Evolutionary conservation across 2,797 vertebrate species (phyloP), one percentile per base, ranked within the genome.

Genomic region (Glossophaga mutica): DNA sequence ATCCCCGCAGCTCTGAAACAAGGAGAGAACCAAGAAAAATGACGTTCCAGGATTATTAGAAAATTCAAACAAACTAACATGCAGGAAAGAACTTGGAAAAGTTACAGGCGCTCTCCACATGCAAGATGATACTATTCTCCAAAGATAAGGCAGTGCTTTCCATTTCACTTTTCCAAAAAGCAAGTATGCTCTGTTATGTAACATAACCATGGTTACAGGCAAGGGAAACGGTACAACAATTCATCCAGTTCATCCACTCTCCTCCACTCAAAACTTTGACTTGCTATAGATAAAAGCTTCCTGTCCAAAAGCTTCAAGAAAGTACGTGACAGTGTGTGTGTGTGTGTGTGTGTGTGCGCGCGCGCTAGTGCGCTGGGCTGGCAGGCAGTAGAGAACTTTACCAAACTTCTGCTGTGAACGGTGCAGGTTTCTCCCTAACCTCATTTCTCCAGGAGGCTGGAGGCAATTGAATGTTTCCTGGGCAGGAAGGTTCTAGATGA

Each of bases 401-500:
- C 37, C 37, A 52, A 26, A 81, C 7, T 19, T n/a, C 34, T 59
- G 42, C 22, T 55, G 32, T 26, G 48, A 9, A 81, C 52, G 22
- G 74, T 76, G 7, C 14, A 46, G 57, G 12, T 26, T 90, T 24
- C 29, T 48, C 3, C n/a, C 50, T 39, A 26, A 32, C 42, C 21
- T 86, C 26, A 16, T 39, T 19, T 71, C 55, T 82, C 18, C 1
- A 29, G 26, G 76, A 96, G n/a, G 11, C 52, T 84, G n/a, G 82
- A 92, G 87, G 44, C 3, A 19, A 76, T 0, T 14, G 24, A 37
- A 12, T 10, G 21, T 37, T 39, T 77, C 42, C 34, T 65, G 52
- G 46, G 34, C 90, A 52, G 59, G 57, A 86, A 88, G 65, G 74
- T 90, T 94, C 92, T 78, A 48, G 85, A 76, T 26, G 68, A 76